phyloP scores from a whole-genome alignment of 2,888 invertebrate genomes.

The Epirrita christyi region DNA sequence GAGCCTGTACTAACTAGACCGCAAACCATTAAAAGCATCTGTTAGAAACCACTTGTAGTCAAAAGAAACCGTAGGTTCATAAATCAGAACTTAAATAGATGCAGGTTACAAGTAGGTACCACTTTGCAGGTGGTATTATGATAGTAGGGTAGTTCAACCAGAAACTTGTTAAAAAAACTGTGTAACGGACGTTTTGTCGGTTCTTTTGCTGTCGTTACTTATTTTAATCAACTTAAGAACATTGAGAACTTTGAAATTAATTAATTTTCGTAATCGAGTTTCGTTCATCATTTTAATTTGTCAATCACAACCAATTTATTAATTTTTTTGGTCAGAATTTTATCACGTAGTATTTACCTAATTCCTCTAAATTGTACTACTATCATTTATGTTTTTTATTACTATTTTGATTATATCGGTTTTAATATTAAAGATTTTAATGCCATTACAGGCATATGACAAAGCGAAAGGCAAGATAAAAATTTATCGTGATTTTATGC shows the following conservation, averaged over 20 bases:
- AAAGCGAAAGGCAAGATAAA: conserved; percentile 14
- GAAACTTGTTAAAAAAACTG: conserved; percentile 3
- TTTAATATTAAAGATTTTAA: too few relatives aligned
- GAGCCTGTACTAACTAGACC: conserved; percentile 45
- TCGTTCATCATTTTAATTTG: too few relatives aligned
- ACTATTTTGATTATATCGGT: neutral
- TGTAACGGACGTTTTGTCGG: neutral
- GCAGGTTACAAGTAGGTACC: conserved; percentile 57
- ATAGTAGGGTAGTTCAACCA: neutral
- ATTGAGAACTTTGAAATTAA: too few relatives aligned
- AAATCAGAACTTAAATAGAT: conserved; percentile 71
- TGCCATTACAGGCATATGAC: neutral
- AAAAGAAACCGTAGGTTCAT: conserved; percentile 54
- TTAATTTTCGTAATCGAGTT: too few relatives aligned
- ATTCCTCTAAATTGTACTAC: too few relatives aligned
- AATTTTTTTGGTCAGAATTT: too few relatives aligned
- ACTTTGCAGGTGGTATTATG: conserved; percentile 49
- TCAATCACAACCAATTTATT: too few relatives aligned
- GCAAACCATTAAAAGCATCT: conserved; percentile 54
- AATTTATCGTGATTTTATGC: conserved; percentile 31
- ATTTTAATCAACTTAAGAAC: too few relatives aligned
- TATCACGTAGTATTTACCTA: too few relatives aligned
- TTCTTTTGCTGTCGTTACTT: too few relatives aligned
- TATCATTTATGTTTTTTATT: neutral
- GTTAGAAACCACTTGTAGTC: conserved; percentile 62